Conservation (phyloP, 1,140 invertebrate genomes). For the Drosophila sp. region DNA sequence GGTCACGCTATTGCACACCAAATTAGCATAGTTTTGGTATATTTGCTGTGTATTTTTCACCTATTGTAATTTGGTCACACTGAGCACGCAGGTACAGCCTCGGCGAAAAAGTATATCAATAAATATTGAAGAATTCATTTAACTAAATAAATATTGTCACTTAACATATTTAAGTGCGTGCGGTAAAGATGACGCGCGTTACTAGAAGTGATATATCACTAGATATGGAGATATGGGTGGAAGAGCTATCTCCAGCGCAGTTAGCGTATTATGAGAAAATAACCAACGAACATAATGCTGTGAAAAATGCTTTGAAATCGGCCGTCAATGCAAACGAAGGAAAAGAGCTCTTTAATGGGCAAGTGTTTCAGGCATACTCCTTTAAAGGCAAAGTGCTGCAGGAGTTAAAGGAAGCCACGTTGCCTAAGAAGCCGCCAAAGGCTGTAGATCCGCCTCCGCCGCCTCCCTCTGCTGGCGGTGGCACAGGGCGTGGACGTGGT, state of each 20-base stretch:
- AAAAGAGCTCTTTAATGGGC: conserved; percentile 87
- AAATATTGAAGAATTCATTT: conserved; percentile 3
- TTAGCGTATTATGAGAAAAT: conserved; percentile 86
- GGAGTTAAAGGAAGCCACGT: conserved; percentile 84
- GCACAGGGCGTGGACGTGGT: conserved; percentile 55
- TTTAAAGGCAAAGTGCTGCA: conserved; percentile 82
- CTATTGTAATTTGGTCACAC: conserved; percentile 25
- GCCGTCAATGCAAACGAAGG: conserved; percentile 87
- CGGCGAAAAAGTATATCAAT: conserved; percentile 43
- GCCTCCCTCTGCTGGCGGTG: conserved; percentile 1
- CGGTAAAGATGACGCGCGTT: conserved; percentile 73
- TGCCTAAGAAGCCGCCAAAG: conserved; percentile 86
- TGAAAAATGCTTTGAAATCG: conserved; percentile 86
- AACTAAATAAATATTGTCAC: conserved; percentile 15
- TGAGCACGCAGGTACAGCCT: conserved; percentile 52
- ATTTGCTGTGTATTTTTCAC: background rate
- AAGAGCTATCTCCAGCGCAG: conserved; percentile 88
- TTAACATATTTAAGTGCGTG: conserved; percentile 40
- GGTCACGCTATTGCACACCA: background rate
- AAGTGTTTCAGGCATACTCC: conserved; percentile 86
- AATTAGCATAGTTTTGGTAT: background rate
- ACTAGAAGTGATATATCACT: conserved; percentile 84
- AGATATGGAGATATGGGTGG: conserved; percentile 88
- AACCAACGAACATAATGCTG: conserved; percentile 87
- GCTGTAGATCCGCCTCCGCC: conserved; percentile 39